A percentile compares a stretch with the other conserved stretches of the same genome.
These are phyloP conservation scores for Nothobranchius furzeri DNA, from an alignment of 2,113 vertebrate genomes.

Conservation along the genomic window DNA sequence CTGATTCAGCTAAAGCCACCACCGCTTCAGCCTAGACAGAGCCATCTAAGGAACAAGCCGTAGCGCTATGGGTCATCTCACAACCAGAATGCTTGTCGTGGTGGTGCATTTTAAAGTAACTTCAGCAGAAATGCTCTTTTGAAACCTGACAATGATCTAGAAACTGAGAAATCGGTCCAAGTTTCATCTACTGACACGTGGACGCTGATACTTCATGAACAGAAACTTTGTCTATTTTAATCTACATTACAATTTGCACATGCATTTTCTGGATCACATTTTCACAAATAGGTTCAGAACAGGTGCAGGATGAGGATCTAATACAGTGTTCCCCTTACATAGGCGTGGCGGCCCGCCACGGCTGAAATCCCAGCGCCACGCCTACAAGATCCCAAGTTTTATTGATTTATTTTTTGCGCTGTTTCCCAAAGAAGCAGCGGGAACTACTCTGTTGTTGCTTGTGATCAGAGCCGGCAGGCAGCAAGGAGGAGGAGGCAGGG, in stretches of 20 bases:
- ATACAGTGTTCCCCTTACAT: too few relatives aligned
- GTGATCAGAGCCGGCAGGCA: too few relatives aligned
- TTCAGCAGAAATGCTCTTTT: conserved; percentile 9
- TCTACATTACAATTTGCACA: too few relatives aligned
- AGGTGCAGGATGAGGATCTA: too few relatives aligned
- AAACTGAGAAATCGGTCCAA: conserved; percentile 12
- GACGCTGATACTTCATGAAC: background rate
- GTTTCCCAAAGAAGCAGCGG: too few relatives aligned
- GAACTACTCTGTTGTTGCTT: too few relatives aligned
- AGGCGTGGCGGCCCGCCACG: too few relatives aligned
- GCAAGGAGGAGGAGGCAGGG: too few relatives aligned
- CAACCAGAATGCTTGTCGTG: background rate
- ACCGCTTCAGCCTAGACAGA: background rate
- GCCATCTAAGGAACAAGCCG: conserved; percentile 27
- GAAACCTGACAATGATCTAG: conserved; percentile 7
- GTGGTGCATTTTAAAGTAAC: conserved; percentile 9
- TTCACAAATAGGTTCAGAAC: background rate
- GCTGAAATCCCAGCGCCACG: too few relatives aligned
- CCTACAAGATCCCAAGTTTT: too few relatives aligned
- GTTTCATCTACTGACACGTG: background rate
- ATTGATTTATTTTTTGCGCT: too few relatives aligned
- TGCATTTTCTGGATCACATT: too few relatives aligned
- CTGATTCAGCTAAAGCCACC: conserved; percentile 15
- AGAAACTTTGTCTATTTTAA: background rate
- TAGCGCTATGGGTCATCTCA: conserved; percentile 37